phyloP scores from a whole-genome alignment of 2,888 invertebrate species.

The Spodoptera picta region DNA sequence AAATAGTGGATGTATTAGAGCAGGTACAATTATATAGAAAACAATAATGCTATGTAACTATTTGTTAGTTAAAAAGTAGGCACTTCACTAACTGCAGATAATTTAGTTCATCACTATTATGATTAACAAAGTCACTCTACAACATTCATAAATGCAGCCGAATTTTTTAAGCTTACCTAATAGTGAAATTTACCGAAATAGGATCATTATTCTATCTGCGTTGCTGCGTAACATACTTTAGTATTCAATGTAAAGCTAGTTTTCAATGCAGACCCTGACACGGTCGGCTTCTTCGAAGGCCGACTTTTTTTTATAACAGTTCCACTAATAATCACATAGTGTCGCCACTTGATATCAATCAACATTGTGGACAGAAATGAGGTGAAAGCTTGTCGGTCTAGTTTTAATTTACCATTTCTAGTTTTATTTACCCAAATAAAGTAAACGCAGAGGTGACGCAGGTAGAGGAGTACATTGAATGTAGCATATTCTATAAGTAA shows the following conservation, averaged over 20 bases:
- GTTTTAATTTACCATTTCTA: constrained; percentile 18
- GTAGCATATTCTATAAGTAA: too few relatives aligned
- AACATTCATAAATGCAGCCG: neutral
- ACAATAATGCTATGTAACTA: too few relatives aligned
- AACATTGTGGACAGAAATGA: constrained; percentile 39
- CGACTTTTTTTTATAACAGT: constrained; percentile 37
- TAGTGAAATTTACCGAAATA: constrained; percentile 24
- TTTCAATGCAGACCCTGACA: constrained; percentile 58
- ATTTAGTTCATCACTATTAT: too few relatives aligned
- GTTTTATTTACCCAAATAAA: too few relatives aligned
- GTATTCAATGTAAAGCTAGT: constrained; percentile 34
- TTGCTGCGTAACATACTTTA: constrained; percentile 39
- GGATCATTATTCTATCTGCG: constrained; percentile 17
- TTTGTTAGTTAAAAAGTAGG: too few relatives aligned
- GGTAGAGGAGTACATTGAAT: too few relatives aligned
- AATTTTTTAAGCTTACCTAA: neutral
- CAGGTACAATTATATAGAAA: too few relatives aligned
- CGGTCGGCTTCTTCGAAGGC: constrained; percentile 59
- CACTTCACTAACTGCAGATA: too few relatives aligned
- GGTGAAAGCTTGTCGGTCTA: constrained; percentile 63
- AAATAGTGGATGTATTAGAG: too few relatives aligned
- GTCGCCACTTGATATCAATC: constrained; percentile 55
- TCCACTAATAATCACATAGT: constrained; percentile 49
- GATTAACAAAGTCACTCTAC: too few relatives aligned
- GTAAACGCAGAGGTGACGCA: too few relatives aligned